Evolutionary conservation across 2,888 invertebrate species (phyloP).

Genomic region (Lepidocyrtoides sp.): DNA sequence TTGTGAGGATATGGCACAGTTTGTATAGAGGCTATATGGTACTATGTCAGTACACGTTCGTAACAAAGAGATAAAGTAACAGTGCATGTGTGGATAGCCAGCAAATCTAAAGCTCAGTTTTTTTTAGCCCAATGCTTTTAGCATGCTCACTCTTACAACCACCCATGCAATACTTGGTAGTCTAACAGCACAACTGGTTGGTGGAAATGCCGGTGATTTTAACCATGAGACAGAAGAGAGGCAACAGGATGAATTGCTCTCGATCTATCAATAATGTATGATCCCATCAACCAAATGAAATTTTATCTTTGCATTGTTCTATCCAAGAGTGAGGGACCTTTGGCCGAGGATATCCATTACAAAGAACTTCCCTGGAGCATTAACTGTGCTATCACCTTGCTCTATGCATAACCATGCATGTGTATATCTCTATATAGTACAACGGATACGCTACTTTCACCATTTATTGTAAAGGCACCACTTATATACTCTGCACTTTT

Average conservation of each 20-base stretch:
- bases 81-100: no score
- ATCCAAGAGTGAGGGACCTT: slow-evolving; percentile 62
- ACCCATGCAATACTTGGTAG: no score
- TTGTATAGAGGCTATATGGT: no score
- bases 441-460: not conserved
- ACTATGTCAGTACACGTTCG: no score
- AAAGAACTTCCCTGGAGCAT: slow-evolving; percentile 67
- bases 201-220: slow-evolving; percentile 46
- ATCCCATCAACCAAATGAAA: slow-evolving; percentile 77
- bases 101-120: no score
- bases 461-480: not conserved
- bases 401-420: not conserved
- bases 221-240: slow-evolving; percentile 39
- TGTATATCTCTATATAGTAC: not conserved
- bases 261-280: slow-evolving; percentile 75
- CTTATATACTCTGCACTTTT: not conserved
- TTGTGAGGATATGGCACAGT: not conserved
- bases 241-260: slow-evolving; percentile 71
- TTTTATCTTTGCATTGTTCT: slow-evolving; percentile 65
- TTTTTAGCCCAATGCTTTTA: no score
- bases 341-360: slow-evolving; percentile 66
- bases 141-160: no score
- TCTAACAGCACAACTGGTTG: not conserved
- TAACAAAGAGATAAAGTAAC: no score
- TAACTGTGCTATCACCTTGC: not conserved